Percentiles rank a stretch among this genome's conserved stretches.
phyloP scores from a whole-genome alignment of 2,113 vertebrate species.

The Isichthys henryi region DNA sequence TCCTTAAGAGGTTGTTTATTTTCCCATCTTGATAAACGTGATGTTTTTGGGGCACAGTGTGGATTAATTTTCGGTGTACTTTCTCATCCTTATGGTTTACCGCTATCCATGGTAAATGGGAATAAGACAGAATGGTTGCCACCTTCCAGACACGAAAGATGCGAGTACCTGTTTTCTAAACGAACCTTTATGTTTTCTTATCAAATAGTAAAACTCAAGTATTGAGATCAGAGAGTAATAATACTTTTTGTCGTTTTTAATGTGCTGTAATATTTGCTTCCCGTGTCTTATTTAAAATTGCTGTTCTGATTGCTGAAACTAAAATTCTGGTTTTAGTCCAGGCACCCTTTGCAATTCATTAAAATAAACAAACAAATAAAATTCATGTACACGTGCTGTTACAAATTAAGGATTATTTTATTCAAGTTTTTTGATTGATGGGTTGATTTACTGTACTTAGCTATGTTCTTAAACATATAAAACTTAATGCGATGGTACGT shows the following conservation, averaged over 20 bases:
- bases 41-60: neutral
- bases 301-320: neutral
- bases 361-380: neutral
- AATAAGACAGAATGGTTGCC: neutral
- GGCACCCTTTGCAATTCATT: neutral
- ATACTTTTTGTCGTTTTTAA: neutral
- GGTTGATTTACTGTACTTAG: neutral
- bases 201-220: neutral
- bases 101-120: neutral
- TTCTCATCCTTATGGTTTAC: neutral
- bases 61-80: neutral
- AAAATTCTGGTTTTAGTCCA: neutral
- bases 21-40: neutral
- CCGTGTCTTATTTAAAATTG: neutral
- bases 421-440: neutral
- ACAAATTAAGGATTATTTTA: neutral
- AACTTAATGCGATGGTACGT: neutral
- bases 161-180: neutral
- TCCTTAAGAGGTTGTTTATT: neutral
- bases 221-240: neutral
- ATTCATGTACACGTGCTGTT: neutral
- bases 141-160: neutral
- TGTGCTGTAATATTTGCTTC: neutral
- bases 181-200: neutral
- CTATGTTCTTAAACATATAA: neutral